Percentiles rank a stretch among this genome's conserved stretches.
These are phyloP conservation scores for Himalopsyche japonica DNA, from an alignment of 2,888 invertebrate species.

Conservation along the genomic window DNA sequence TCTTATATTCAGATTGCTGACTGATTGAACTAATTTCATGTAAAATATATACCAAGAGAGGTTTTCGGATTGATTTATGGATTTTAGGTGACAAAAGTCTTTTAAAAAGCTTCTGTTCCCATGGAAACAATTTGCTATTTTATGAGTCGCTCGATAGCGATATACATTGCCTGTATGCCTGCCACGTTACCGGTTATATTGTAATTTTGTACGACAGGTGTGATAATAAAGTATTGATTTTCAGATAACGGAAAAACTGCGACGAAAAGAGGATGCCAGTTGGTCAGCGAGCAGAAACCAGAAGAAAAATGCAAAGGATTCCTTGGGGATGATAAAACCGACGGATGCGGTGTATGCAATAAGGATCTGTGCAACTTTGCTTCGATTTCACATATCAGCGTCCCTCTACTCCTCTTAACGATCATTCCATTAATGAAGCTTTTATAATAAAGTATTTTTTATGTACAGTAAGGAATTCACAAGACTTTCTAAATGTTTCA, in stretches of 20 bases:
- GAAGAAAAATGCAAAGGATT: neutral
- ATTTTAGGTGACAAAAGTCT: no score
- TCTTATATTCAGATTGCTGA: no score
- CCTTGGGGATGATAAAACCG: neutral
- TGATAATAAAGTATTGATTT: neutral
- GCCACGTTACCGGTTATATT: no score
- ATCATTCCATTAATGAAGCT: neutral
- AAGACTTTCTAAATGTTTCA: no score
- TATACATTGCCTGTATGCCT: no score
- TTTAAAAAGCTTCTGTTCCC: no score
- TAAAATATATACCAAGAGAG: no score
- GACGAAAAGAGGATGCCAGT: conserved; percentile 15
- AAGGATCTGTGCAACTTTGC: conserved; percentile 20
- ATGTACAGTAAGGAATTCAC: no score
- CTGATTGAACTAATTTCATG: no score
- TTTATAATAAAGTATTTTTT: neutral
- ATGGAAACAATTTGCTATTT: no score
- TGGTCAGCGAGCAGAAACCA: neutral
- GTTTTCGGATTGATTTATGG: no score
- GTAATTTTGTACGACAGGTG: neutral
- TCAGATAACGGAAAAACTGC: conserved; percentile 4
- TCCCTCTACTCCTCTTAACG: neutral
- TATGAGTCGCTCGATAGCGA: no score
- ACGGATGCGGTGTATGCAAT: conserved; percentile 6
- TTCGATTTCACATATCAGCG: neutral